Conservation (phyloP, 2,888 invertebrate genomes). For the Pardosa pseudoannulata region DNA sequence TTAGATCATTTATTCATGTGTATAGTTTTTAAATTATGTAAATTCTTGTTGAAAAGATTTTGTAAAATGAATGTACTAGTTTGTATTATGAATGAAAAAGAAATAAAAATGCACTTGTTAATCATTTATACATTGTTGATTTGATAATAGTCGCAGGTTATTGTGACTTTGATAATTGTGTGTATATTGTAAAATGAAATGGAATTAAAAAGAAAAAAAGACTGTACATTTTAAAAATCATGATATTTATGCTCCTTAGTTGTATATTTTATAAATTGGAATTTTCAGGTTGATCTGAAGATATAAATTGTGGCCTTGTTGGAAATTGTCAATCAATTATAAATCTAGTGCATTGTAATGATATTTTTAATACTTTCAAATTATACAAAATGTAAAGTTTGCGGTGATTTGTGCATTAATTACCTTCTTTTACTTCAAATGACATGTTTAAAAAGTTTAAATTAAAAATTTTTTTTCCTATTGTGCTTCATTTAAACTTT, state of each 20-base stretch:
- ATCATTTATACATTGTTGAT: slow-evolving; percentile 48
- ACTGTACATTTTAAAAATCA: neutral
- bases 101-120: slow-evolving; percentile 48
- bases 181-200: neutral
- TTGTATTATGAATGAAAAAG: slow-evolving; percentile 1
- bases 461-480: too few relatives aligned
- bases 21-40: slow-evolving; percentile 57
- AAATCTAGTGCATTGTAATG: too few relatives aligned
- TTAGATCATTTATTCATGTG: slow-evolving; percentile 24
- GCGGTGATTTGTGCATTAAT: too few relatives aligned
- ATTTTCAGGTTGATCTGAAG: neutral
- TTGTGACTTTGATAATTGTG: neutral
- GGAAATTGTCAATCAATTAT: too few relatives aligned
- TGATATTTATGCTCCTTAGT: neutral
- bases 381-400: too few relatives aligned
- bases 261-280: slow-evolving; percentile 7
- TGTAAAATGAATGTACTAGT: slow-evolving; percentile 36
- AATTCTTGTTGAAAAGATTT: slow-evolving; percentile 52
- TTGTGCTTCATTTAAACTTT: too few relatives aligned
- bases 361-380: too few relatives aligned
- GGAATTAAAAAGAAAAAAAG: neutral
- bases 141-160: neutral
- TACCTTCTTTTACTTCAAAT: too few relatives aligned
- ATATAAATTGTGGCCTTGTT: neutral
- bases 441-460: too few relatives aligned